Conservation (phyloP, 2,888 invertebrate species). For the Zaprionus obscuricornis region DNA sequence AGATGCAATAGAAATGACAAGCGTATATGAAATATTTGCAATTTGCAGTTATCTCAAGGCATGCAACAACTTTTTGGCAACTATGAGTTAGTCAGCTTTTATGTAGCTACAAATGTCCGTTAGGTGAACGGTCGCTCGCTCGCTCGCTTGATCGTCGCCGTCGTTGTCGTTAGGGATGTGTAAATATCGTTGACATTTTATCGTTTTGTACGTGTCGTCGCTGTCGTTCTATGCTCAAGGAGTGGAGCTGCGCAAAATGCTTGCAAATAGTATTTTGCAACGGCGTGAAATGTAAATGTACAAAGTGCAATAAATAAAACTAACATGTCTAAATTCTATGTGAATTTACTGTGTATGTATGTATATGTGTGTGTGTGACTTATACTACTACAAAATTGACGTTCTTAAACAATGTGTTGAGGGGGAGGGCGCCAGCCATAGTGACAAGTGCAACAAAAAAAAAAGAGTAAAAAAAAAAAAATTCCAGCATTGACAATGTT, state of each 20-base stretch:
- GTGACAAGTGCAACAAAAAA: conserved; percentile 40
- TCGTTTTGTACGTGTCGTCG: conserved; percentile 50
- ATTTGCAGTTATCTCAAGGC: no score
- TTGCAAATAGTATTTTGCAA: conserved; percentile 8
- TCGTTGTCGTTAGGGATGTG: no score
- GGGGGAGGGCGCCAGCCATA: conserved; percentile 14
- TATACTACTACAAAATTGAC: no score
- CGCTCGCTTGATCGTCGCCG: conserved; percentile 2
- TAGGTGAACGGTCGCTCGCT: conserved; percentile 53
- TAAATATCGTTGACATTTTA: conserved; percentile 56
- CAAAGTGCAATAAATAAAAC: conserved; percentile 47
- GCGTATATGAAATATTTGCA: no score
- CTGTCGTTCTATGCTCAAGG: conserved; percentile 16
- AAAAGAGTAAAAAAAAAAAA: not conserved
- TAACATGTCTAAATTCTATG: conserved; percentile 42
- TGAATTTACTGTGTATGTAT: not conserved
- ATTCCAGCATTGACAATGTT: conserved; percentile 60
- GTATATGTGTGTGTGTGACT: no score
- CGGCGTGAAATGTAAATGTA: conserved; percentile 38
- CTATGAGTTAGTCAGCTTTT: no score
- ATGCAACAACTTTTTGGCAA: conserved; percentile 44
- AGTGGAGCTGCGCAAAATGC: conserved; percentile 14
- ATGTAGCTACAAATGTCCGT: no score
- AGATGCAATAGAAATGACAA: no score
- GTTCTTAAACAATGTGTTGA: no score